Evolutionary conservation across 2,113 vertebrate species (phyloP).

Genomic region (human (Homo sapiens)): DNA sequence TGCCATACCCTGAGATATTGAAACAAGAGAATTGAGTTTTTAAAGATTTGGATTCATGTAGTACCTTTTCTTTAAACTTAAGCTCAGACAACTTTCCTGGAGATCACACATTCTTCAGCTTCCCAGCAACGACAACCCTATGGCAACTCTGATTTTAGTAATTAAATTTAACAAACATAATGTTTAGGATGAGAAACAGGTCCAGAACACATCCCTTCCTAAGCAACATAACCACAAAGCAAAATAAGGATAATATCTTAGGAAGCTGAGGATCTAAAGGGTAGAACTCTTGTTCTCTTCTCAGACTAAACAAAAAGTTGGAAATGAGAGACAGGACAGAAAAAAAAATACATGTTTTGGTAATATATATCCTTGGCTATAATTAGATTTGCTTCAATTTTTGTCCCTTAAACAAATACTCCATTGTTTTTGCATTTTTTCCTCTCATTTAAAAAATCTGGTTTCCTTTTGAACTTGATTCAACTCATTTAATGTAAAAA

Average conservation of each 20-base stretch:
- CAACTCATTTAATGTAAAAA: slow-evolving; percentile 64
- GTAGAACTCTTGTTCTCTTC: slow-evolving; percentile 27
- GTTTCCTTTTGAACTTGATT: slow-evolving; percentile 71
- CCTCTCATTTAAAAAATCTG: slow-evolving; percentile 66
- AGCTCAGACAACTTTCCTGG: not conserved
- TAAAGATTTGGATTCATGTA: not conserved
- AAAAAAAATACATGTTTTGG: not conserved
- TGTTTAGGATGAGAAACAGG: not conserved
- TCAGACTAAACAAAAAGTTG: slow-evolving; percentile 61
- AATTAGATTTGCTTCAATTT: slow-evolving; percentile 70
- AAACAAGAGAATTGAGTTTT: not conserved
- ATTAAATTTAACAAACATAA: not conserved
- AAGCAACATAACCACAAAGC: not conserved
- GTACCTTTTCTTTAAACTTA: not conserved
- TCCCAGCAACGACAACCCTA: not conserved
- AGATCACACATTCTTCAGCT: not conserved
- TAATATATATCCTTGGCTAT: slow-evolving; percentile 48
- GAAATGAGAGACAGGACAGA: slow-evolving; percentile 45
- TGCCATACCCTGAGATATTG: not conserved
- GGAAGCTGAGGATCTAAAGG: slow-evolving; percentile 1
- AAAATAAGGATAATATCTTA: slow-evolving; percentile 12
- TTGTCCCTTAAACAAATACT: slow-evolving; percentile 63
- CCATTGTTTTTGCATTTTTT: slow-evolving; percentile 50
- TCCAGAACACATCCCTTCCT: not conserved
- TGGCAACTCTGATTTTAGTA: not conserved